Base-by-base conservation (phyloP, 2,113 vertebrate genomes). In the Cheirogaleus medius region DNA sequence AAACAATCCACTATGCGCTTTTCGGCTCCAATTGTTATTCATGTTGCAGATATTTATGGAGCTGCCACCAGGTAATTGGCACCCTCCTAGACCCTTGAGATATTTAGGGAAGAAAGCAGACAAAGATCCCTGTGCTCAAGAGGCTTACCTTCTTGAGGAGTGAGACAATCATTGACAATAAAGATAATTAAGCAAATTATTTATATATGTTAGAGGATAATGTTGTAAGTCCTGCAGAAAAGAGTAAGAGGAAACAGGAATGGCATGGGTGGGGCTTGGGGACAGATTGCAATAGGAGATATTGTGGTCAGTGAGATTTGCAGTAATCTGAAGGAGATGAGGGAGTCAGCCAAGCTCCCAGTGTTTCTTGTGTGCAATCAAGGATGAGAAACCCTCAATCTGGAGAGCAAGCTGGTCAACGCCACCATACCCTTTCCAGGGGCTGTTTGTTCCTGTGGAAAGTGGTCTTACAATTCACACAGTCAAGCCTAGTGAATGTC, bases 21-120 rank as follows among this genome's bases (percentile, higher is more conserved):
- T 18, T 60, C 27, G 44, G 42, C 68, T 83, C n/a, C 27, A 10
- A 12, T 20, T 84, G 73, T 76, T 74, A n/a, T 68, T 73, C 64
- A 8, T 23, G 14, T 42, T 68, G 64, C 54, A 80, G 71, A 5
- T 92, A 78, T 47, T 56, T 71, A 49, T 37, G 4, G 29, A 95
- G 66, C 1, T 25, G 12, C 20, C 37, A 47, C 0, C 7, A 68
- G 4, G 20, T 52, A n/a, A 3, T 8, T 81, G 12, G 23, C 27
- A 21, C 10, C 73, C n/a, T 68, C 94, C 34, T 77, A 90, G 68
- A 29, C 56, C 76, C 49, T 69, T 37, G 20, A 68, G 39, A 25
- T 44, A 58, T 39, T 91, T 54, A 85, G 52, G 29, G 47, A 88
- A 85, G 60, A 91, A 64, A 82, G 15, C 18, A 96, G 49, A 64